These are phyloP conservation scores for Leptopilina boulardi DNA, from an alignment of 1,140 invertebrate genomes.

Conservation along the genomic window DNA sequence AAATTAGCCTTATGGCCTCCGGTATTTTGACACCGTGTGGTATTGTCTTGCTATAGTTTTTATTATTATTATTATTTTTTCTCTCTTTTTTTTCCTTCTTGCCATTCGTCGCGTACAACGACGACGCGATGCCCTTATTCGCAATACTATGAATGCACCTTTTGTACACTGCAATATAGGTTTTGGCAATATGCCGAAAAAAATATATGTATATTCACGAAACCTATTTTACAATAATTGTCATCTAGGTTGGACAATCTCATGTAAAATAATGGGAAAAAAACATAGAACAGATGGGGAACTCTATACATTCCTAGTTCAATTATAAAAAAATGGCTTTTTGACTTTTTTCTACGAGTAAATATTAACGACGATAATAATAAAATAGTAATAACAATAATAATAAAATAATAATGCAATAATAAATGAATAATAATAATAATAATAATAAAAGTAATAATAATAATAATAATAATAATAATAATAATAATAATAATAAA, in stretches of 20 bases:
- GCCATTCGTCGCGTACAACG: no score
- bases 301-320: conserved; percentile 20
- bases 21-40: conserved; percentile 72
- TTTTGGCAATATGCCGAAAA: conserved; percentile 59
- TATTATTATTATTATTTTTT: conserved; percentile 15
- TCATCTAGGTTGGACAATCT: conserved; percentile 55
- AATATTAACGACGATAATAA: background rate
- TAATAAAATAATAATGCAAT: no score
- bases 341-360: background rate
- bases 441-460: background rate
- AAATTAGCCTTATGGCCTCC: conserved; percentile 75
- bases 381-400: no score
- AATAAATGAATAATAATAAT: no score
- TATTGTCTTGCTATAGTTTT: conserved; percentile 61
- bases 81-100: no score
- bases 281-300: conserved; percentile 39
- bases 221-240: conserved; percentile 46
- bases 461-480: background rate
- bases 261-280: conserved; percentile 47
- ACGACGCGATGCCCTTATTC: conserved; percentile 43
- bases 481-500: background rate
- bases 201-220: conserved; percentile 39
- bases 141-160: conserved; percentile 64
- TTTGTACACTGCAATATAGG: conserved; percentile 58
- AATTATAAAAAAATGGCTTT: conserved; percentile 4